Evolutionary conservation across 2,797 vertebrate species (phyloP).

Genomic region (Gymnodraco acuticeps): DNA sequence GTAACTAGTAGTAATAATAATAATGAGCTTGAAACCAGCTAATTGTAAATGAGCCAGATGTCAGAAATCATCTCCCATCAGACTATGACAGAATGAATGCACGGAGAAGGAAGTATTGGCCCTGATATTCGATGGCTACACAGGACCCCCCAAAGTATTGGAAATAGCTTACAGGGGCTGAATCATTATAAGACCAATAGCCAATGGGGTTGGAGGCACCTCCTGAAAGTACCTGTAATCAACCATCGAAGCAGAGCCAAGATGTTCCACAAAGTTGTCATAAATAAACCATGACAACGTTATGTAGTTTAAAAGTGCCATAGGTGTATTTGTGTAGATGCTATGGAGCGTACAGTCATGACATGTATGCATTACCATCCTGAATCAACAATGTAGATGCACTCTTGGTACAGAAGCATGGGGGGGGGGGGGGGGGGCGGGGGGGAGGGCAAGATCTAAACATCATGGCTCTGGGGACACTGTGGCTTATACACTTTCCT

Average conservation of each 20-base stretch:
- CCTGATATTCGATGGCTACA: no score
- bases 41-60: no score
- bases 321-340: conserved; percentile 44
- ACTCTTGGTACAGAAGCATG: conserved; percentile 9
- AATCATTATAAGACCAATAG: no score
- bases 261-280: conserved; percentile 9
- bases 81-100: no score
- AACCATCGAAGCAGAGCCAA: not conserved
- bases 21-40: no score
- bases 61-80: no score
- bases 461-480: conserved; percentile 18
- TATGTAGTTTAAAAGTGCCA: conserved; percentile 1
- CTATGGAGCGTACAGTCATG: conserved; percentile 25
- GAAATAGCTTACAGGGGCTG: no score
- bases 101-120: no score
- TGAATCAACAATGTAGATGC: conserved; percentile 18
- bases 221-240: not conserved
- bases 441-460: conserved; percentile 15
- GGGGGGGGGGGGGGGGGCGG: conserved; percentile 11
- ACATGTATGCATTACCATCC: conserved; percentile 38
- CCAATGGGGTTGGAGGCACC: no score
- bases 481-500: conserved; percentile 50
- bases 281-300: conserved; percentile 3
- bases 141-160: no score
- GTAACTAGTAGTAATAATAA: no score